Base-by-base conservation (phyloP, 1,140 invertebrate species). In the Drosophila auraria region DNA sequence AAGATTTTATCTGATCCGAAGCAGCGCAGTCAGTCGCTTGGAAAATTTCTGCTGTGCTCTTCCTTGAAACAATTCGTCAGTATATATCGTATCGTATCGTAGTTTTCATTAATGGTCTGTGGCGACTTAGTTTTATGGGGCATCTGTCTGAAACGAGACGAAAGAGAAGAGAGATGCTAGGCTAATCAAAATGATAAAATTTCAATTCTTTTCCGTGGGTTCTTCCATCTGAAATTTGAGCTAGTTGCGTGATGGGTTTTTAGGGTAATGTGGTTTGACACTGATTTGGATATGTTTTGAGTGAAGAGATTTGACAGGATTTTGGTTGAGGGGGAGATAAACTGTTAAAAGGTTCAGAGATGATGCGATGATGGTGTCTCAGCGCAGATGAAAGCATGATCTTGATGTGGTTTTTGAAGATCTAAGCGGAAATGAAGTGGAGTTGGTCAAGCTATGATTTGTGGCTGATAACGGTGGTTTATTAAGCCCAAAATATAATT, bases 141-240 rank as follows among this genome's bases (percentile, higher is more conserved):
- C 84, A 83, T 86, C 72, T 80, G 75, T 63, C 80, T 78, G 53
- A 40, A 20, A 63, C 62, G 50, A 65, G 61, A 54, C 30, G 17
- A 9, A 45, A 56, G 57, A 47, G 62, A 36, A 11, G 33, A 36
- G 78, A 36, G 78, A 61, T 72, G 72, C 69, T 78, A 62, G 63
- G 47, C 83, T 66, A 87, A 87, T 87, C 64, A 87, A 76, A 78
- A 84, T 87, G 84, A 87, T 87, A 84, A 87, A 87, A 83, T 89
- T 87, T 87, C 73, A 80, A 77, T 80, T 80, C 71, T 60, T 33
- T 38, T 17, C 60, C 36, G 9, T 74, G 75, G 49, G 49, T 45
- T 42, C 27, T 65, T 44, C n/a, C 33, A 50, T 64, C 45, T 78
- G 83, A 81, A 87, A 87, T 89, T 72, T 69, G 83, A 87, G 78